Base-by-base conservation (phyloP, 2,113 vertebrate species). In the Rhea americana region DNA sequence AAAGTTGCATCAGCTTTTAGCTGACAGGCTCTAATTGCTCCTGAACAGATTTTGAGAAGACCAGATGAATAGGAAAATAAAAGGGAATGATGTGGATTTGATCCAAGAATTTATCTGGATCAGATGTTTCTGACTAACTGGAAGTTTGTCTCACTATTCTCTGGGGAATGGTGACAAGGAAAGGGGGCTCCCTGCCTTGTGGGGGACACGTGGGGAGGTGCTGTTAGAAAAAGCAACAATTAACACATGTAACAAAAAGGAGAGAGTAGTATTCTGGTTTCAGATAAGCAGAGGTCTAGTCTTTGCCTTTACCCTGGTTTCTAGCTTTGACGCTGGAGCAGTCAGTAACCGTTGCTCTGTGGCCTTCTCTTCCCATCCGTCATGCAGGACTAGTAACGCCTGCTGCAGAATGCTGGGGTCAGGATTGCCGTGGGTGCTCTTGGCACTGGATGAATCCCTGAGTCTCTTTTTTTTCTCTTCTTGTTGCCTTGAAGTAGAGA, bases 1-100 rank as follows among this genome's bases (percentile, higher is more conserved):
- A 91, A 96, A 96, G 92, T 96, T 94, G 85, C 93, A 95, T 97
- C 93, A 97, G 73, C 91, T 95, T 90, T 76, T 88, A 90, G 84
- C 87, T 95, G 96, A 94, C 95, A 94, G 83, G 85, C 73, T 94
- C 76, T 97, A 96, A 96, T 96, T 96, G 93, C 92, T 96, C 79
- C 89, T 84, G 84, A 94, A 83, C 81, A 84, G 73, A 87, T 94
- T 95, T 93, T 91, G 91, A 96, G 88, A 87, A 92, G 86, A 80
- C 25, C 39, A 92, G 91, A 97, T 96, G 85, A 96, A 96, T 92
- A 78, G 6, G 6, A 87, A 94, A 92, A 96, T 94, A 93, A 94
- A 90, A 89, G 65, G 71, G 72, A 91, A 62, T 56, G 55, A 41
- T 43, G 41, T 90, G 90, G 88, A 66, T 56, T 66, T 20, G 77